Evolutionary conservation across 2,113 vertebrate species (phyloP), one percentile per base, ranked within the genome.

Genomic region (Glaucomys volans): DNA sequence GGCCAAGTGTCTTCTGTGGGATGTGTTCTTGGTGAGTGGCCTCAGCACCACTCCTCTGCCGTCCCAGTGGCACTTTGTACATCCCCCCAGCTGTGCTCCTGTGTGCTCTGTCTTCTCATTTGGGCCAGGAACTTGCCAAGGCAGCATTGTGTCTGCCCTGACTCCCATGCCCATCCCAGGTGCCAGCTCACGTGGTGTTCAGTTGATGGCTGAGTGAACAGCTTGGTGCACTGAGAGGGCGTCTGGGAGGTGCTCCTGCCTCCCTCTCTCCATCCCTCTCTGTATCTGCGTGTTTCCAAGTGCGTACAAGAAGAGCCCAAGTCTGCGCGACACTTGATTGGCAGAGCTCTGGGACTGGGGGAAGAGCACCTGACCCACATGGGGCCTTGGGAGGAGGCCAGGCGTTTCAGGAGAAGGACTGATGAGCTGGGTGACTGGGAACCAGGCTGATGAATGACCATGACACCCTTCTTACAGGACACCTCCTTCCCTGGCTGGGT

Each of bases 181-280:
- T 8, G 9, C 1, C 8, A 50, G 64, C 6, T 7, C 28, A 0
- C 2, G 17, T 20, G 26, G 37, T 16, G 40, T 47, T 24, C 2
- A 20, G 9, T 17, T 24, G 17, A 2, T 1, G 52, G 52, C 14
- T 17, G 20, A 26, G 28, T 22, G 10, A 14, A 2, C 20, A 54
- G 54, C 52, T 26, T 14, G 66, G 28, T 3, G 54, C n/a, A 26
- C 1, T 22, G 20, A 3, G 52, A 40, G 22, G 30, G 40, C 11
- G 9, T 32, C 30, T 42, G 57, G 72, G 16, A 40, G n/a, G 42
- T 2, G 32, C 28, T 32, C 75, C 2, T 16, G 26, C 32, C 59
- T 1, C 7, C 59, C n/a, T 10, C 20, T 50, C 24, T 32, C 64
- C 28, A 14, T 2, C 5, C 37, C 57, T 89, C 14, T 35, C 8